Evolutionary conservation across 2,888 invertebrate species (phyloP).

Genomic region (Himalopsyche kuldschensis): DNA sequence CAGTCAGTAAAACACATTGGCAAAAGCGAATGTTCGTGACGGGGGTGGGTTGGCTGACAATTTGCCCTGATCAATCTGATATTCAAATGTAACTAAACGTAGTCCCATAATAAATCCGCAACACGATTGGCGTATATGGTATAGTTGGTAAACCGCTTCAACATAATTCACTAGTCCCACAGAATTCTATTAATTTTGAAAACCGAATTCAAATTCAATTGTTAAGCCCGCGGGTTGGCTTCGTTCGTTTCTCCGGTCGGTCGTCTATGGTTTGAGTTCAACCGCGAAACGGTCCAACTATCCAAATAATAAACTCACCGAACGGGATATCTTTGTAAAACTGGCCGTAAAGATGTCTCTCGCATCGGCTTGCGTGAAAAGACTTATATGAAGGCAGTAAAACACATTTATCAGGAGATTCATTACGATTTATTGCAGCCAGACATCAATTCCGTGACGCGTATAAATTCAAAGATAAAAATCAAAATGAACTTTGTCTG

Average conservation of each 20-base stretch:
- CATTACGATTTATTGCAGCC: background rate
- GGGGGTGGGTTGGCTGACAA: background rate
- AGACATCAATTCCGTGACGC: background rate
- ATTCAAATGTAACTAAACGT: conserved; percentile 28
- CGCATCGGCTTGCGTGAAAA: background rate
- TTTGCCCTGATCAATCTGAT: conserved; percentile 22
- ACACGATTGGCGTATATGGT: conserved; percentile 21
- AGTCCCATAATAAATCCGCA: background rate
- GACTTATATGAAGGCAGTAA: background rate
- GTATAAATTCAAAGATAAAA: background rate
- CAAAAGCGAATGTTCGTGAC: background rate
- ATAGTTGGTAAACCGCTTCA: conserved; percentile 17
- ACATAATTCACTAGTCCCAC: conserved; percentile 29
- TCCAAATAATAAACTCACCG: background rate
- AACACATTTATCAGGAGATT: background rate
- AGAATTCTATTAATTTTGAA: conserved; percentile 33
- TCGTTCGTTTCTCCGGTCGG: background rate
- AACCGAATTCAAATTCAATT: conserved; percentile 30
- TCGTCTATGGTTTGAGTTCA: background rate
- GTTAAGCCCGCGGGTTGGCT: conserved; percentile 10
- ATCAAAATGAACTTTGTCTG: background rate
- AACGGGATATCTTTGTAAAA: conserved; percentile 1
- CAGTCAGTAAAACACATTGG: background rate
- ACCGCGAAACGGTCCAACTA: background rate
- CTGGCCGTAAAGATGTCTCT: background rate